Evolutionary conservation across 2,888 invertebrate species (phyloP).

Genomic region (Sarcophaga caerulescens): DNA sequence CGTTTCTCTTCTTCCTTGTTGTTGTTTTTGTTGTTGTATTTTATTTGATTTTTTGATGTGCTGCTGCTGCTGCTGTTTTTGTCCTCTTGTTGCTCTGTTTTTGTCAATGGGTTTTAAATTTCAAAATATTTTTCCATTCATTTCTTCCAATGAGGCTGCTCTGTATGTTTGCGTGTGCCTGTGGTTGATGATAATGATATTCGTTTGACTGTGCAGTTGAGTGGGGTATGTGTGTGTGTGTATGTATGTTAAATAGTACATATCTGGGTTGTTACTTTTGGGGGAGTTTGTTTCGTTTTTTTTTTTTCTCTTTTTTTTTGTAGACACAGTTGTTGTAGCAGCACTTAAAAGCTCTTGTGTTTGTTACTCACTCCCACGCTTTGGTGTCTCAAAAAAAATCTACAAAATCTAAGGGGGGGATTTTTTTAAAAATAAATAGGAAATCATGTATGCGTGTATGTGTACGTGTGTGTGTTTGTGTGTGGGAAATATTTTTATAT

Average conservation of each 20-base stretch:
- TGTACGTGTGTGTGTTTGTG: background rate
- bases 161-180: too few relatives aligned
- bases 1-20: background rate
- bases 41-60: background rate
- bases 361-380: background rate
- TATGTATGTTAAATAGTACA: too few relatives aligned
- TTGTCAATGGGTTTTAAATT: slow-evolving; percentile 25
- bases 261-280: too few relatives aligned
- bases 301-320: background rate
- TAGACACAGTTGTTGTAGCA: background rate
- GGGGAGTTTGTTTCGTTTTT: background rate
- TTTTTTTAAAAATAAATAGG: background rate
- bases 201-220: too few relatives aligned
- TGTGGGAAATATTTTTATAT: background rate
- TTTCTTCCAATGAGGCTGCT: background rate
- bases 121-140: slow-evolving; percentile 17
- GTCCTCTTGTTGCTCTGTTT: background rate
- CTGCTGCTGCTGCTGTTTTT: background rate
- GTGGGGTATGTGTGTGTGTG: background rate
- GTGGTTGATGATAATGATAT: background rate
- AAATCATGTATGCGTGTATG: background rate
- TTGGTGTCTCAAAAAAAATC: background rate
- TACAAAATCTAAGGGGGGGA: background rate
- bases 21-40: background rate
- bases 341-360: background rate